Percentiles rank a stretch among this genome's conserved stretches.
phyloP scores from a whole-genome alignment of 2,113 vertebrate species.

The Gymnorhina tibicen region DNA sequence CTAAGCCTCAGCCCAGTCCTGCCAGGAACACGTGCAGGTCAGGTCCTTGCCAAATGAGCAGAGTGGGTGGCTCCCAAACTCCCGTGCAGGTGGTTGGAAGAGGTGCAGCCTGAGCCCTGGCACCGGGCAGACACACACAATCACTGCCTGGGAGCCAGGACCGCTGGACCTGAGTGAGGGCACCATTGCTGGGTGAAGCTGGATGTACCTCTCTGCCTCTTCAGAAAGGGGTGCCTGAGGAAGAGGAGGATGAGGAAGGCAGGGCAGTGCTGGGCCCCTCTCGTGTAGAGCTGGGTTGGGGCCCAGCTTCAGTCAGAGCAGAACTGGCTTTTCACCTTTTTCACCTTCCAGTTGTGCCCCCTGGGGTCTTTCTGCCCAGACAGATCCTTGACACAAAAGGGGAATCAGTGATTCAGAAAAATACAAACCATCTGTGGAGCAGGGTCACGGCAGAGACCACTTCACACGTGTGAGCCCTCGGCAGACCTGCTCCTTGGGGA shows the following conservation, averaged over 20 bases:
- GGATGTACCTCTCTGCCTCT: not conserved
- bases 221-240: not conserved
- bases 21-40: not conserved
- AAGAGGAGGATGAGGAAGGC: not conserved
- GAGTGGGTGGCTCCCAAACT: not conserved
- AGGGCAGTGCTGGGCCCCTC: not conserved
- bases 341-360: not conserved
- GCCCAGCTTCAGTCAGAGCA: not conserved
- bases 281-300: not conserved
- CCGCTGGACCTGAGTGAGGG: accelerated
- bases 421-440: not conserved
- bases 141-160: not conserved
- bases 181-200: not conserved
- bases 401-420: not conserved
- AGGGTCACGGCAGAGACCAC: not conserved
- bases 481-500: not conserved
- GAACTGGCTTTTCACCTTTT: not conserved
- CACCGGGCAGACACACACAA: not conserved
- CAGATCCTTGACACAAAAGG: not conserved
- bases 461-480: not conserved
- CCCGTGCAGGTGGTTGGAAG: not conserved
- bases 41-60: not conserved
- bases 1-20: not conserved
- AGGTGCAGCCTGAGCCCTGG: not conserved
- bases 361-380: not conserved